Evolutionary conservation across 2,113 vertebrate species (phyloP).

Genomic region (Gallinago jamesoni): DNA sequence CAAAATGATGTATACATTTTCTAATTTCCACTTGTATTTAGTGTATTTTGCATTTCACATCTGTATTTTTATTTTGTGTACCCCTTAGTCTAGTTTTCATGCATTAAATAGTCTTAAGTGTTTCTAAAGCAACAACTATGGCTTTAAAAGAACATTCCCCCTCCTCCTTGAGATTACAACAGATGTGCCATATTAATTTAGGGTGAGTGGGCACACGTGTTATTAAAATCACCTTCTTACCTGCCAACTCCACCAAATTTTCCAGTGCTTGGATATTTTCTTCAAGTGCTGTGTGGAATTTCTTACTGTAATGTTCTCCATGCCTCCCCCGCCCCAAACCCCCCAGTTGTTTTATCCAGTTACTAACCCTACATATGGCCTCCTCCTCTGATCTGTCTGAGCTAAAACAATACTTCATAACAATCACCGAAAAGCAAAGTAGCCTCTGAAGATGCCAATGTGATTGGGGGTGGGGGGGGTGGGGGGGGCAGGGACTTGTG

Average conservation of each 20-base stretch:
- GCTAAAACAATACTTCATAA: background rate
- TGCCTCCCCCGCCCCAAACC: background rate
- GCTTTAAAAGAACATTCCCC: background rate
- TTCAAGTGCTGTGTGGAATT: conserved; percentile 15
- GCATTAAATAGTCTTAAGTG: background rate
- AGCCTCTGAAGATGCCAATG: background rate
- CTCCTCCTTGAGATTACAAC: background rate
- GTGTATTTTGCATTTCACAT: background rate
- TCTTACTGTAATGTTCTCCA: background rate
- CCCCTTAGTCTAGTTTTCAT: background rate
- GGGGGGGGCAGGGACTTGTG: background rate
- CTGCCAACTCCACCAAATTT: conserved; percentile 1
- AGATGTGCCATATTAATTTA: background rate
- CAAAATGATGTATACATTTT: background rate
- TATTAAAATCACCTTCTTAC: conserved; percentile 43
- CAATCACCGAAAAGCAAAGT: background rate
- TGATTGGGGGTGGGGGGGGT: background rate
- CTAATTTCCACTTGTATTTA: background rate
- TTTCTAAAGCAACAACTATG: background rate
- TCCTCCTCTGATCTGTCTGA: background rate
- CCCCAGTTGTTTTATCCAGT: background rate
- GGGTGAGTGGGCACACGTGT: conserved; percentile 4
- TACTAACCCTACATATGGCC: background rate
- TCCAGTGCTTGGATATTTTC: conserved; percentile 14
- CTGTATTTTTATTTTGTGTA: background rate